phyloP scores from a whole-genome alignment of 2,888 invertebrate genomes.

The Corbicula japonica region DNA sequence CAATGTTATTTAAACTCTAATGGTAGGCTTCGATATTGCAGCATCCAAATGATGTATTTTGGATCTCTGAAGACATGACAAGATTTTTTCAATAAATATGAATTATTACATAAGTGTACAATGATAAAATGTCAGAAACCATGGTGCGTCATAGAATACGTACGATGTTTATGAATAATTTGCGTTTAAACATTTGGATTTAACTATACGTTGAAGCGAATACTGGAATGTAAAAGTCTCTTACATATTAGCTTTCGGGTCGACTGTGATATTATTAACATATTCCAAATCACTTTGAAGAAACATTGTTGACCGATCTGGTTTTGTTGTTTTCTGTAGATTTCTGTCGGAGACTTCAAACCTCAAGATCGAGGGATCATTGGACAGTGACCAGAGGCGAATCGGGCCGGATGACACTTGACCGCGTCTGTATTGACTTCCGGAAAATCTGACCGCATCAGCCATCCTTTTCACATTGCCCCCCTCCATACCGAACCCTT shows the following conservation, averaged over 20 bases:
- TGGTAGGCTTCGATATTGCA: not conserved
- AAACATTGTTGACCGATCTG: not conserved
- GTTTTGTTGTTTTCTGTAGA: conserved; percentile 19
- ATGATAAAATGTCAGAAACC: too few species aligned
- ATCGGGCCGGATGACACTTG: conserved; percentile 41
- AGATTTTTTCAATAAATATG: too few species aligned
- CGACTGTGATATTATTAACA: not conserved
- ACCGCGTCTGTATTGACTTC: not conserved
- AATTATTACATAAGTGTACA: too few species aligned
- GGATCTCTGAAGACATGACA: too few species aligned
- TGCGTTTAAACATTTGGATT: not conserved
- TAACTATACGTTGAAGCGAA: not conserved
- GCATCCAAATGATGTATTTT: not conserved
- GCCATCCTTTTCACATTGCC: not conserved
- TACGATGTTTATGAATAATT: not conserved
- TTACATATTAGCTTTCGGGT: not conserved
- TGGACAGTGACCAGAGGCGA: conserved; percentile 55
- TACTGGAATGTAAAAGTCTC: not conserved
- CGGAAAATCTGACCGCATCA: not conserved
- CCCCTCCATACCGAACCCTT: not conserved
- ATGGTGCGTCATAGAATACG: not conserved
- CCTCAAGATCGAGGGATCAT: conserved; percentile 52
- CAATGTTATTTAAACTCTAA: not conserved
- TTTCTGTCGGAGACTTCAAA: conserved; percentile 54
- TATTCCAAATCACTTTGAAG: not conserved